Percentiles rank a stretch among this genome's conserved stretches.
phyloP scores from a whole-genome alignment of 2,888 invertebrate genomes.

The Nephrotoma appendiculata region DNA sequence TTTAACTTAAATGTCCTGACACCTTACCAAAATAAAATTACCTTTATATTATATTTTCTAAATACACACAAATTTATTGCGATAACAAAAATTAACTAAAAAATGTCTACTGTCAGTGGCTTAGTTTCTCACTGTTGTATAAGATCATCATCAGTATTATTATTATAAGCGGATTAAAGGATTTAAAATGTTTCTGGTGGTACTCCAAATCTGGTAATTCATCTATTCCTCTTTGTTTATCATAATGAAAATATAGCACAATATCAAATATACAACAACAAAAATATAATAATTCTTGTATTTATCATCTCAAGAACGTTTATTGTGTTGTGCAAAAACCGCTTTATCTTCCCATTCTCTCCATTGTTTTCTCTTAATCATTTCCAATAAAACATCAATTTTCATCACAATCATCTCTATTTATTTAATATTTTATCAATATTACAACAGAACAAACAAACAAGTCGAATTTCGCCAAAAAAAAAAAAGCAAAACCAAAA shows the following conservation, averaged over 20 bases:
- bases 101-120: neutral
- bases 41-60: neutral
- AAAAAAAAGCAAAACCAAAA: neutral
- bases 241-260: neutral
- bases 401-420: neutral
- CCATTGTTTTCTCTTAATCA: neutral
- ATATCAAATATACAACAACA: neutral
- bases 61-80: neutral
- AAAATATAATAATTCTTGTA: neutral
- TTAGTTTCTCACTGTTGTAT: neutral
- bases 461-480: neutral
- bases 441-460: neutral
- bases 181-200: neutral
- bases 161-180: neutral
- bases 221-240: neutral
- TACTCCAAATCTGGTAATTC: neutral
- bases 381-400: neutral
- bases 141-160: neutral
- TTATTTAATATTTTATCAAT: neutral
- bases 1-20: neutral
- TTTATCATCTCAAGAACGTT: neutral
- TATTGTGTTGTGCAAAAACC: neutral
- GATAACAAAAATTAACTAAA: neutral
- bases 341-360: neutral
- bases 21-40: neutral